phyloP scores from a whole-genome alignment of 37 sponge, comb jelly and placozoan species.

The Cliona cf. orientalis region DNA sequence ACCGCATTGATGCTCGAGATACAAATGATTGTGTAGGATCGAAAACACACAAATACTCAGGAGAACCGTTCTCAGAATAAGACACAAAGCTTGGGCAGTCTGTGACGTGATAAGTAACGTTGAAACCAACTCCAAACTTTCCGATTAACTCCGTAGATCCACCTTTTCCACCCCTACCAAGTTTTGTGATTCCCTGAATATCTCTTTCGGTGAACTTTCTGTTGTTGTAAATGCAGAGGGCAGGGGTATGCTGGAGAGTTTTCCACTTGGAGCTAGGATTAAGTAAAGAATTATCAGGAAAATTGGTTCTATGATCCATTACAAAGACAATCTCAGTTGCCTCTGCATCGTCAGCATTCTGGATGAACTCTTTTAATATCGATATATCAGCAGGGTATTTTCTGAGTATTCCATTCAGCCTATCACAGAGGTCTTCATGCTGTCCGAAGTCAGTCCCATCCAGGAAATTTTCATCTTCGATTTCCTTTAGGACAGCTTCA shows the following conservation, averaged over 20 bases:
- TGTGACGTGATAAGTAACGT: slow-evolving; percentile 86
- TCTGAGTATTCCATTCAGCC: slow-evolving; percentile 63
- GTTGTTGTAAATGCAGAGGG: slow-evolving; percentile 78
- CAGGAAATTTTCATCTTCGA: slow-evolving; percentile 41
- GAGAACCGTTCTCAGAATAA: slow-evolving; percentile 30
- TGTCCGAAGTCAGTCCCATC: slow-evolving; percentile 78
- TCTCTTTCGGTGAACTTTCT: slow-evolving; percentile 69
- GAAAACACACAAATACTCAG: slow-evolving; percentile 69
- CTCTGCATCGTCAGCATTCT: slow-evolving; percentile 86
- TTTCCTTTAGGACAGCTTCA: slow-evolving; percentile 34
- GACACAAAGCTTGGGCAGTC: slow-evolving; percentile 81
- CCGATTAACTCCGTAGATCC: slow-evolving; percentile 67
- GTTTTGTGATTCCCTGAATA: slow-evolving; percentile 66
- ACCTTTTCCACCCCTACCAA: slow-evolving; percentile 82
- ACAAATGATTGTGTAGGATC: slow-evolving; percentile 64
- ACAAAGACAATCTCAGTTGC: slow-evolving; percentile 77
- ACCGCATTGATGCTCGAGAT: neutral
- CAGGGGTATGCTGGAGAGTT: slow-evolving; percentile 50
- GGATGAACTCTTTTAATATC: slow-evolving; percentile 81
- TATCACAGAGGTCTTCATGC: slow-evolving; percentile 74
- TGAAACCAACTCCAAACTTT: slow-evolving; percentile 88
- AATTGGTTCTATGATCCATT: slow-evolving; percentile 44
- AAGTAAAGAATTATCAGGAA: slow-evolving; percentile 34
- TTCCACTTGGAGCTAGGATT: slow-evolving; percentile 47
- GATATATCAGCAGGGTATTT: slow-evolving; percentile 67